Percentiles rank a stretch among this genome's conserved stretches.
These are phyloP conservation scores for Vanessa tameamea DNA, from an alignment of 1,140 invertebrate genomes.

Conservation along the genomic window DNA sequence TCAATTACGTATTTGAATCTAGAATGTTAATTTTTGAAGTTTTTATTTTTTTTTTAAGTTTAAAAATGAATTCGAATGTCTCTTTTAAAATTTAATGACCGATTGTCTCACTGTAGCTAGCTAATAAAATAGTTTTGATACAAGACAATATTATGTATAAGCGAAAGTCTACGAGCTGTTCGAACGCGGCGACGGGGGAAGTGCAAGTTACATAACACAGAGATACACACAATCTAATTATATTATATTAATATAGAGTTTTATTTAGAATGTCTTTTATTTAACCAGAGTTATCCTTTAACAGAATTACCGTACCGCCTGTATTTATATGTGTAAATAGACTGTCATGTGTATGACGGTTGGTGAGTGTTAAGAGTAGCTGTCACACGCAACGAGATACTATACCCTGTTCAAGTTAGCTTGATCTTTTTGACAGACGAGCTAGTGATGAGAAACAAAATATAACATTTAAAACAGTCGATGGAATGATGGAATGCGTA, in stretches of 20 bases:
- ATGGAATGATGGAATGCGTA: too few species aligned
- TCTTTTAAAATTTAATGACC: not conserved
- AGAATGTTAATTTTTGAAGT: slow-evolving; percentile 4
- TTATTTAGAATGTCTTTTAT: slow-evolving; percentile 60
- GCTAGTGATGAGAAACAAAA: too few species aligned
- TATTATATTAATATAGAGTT: slow-evolving; percentile 73
- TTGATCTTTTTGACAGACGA: too few species aligned
- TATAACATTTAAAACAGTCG: too few species aligned
- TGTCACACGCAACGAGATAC: too few species aligned
- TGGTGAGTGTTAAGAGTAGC: too few species aligned
- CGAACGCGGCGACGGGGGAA: slow-evolving; percentile 35
- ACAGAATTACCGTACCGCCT: too few species aligned
- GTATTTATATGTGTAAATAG: too few species aligned
- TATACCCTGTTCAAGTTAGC: too few species aligned
- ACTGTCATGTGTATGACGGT: too few species aligned
- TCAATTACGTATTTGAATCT: slow-evolving; percentile 3
- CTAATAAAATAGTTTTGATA: slow-evolving; percentile 14
- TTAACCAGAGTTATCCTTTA: slow-evolving; percentile 5
- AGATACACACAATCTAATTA: slow-evolving; percentile 59
- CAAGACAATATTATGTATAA: slow-evolving; percentile 18
- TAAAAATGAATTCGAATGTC: not conserved
- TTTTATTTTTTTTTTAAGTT: not conserved
- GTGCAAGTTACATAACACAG: slow-evolving; percentile 51
- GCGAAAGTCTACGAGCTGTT: not conserved
- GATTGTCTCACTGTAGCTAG: slow-evolving; percentile 1